Evolutionary conservation across 2,113 vertebrate species (phyloP).

Genomic region (human): GRCh38 chr5:122485501-122486000

Average conservation of each 20-base stretch:
- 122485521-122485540: background rate
- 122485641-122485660: background rate
- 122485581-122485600: background rate
- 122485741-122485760: background rate
- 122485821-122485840: background rate
- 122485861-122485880: background rate
- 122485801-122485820: background rate
- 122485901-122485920: background rate
- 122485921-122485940: background rate
- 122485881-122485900: background rate
- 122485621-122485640: background rate
- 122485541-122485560: background rate
- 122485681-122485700: background rate
- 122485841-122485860: background rate
- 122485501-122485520: background rate
- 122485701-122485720: background rate
- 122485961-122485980: background rate
- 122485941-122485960: background rate
- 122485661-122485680: background rate
- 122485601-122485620: background rate
- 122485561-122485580: background rate
- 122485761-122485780: background rate
- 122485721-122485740: background rate
- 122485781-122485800: background rate
- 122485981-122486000: background rate